A percentile compares a stretch with the other conserved stretches of the same genome.
Conservation (phyloP, 2,113 vertebrate species). For the Bufo gargarizans region DNA sequence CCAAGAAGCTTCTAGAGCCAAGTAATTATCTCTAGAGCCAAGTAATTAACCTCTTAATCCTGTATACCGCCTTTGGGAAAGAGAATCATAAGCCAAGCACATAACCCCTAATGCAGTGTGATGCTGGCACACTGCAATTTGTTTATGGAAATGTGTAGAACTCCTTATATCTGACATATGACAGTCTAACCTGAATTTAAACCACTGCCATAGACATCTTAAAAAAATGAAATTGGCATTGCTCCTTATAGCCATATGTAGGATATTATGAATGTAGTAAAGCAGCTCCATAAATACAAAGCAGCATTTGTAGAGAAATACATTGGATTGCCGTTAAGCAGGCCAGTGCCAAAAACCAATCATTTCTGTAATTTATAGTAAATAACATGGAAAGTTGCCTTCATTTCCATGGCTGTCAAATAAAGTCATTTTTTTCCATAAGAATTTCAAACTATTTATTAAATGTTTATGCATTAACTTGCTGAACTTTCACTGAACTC, state of each 20-base stretch:
- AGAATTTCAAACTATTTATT: constrained; percentile 62
- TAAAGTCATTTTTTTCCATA: constrained; percentile 66
- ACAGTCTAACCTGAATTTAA: constrained; percentile 54
- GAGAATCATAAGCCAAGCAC: too few relatives aligned
- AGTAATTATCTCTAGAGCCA: too few relatives aligned
- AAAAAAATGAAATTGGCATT: constrained; percentile 54
- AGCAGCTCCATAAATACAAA: constrained; percentile 60
- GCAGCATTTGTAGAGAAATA: constrained; percentile 63
- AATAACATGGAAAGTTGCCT: constrained; percentile 60
- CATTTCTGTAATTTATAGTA: constrained; percentile 63
- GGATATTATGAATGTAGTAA: constrained; percentile 65
- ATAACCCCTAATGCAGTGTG: too few relatives aligned
- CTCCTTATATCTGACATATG: not conserved
- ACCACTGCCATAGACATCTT: not conserved
- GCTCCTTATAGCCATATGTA: constrained; percentile 60
- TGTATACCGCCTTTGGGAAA: too few relatives aligned
- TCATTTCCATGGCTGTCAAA: constrained; percentile 61
- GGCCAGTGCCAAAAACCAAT: constrained; percentile 64
- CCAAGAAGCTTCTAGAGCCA: too few relatives aligned
- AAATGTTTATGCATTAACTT: constrained; percentile 70
- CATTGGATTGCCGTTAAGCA: constrained; percentile 62
- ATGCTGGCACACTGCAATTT: not conserved
- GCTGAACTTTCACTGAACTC: constrained; percentile 69
- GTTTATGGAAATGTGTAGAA: not conserved
- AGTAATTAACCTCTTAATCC: too few relatives aligned